Percentiles rank a stretch among this genome's conserved stretches.
phyloP scores from a whole-genome alignment of 2,797 vertebrate genomes.

The Siniperca undulata region DNA sequence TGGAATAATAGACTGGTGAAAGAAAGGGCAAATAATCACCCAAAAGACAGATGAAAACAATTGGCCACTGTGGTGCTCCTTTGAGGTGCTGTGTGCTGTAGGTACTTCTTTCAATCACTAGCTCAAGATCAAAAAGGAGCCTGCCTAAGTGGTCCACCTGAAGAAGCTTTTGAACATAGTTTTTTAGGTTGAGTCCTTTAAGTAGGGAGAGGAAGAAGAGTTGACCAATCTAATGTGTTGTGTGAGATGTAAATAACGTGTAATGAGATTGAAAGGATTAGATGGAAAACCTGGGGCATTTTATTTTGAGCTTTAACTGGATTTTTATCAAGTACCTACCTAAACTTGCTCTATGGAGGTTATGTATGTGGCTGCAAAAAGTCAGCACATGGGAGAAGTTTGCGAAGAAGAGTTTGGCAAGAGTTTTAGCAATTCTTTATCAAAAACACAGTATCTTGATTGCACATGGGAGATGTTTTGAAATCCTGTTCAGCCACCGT shows the following conservation, averaged over 20 bases:
- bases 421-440: too few species aligned
- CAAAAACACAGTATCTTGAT: too few species aligned
- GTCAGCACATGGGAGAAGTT: too few species aligned
- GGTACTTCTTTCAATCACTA: constrained; percentile 34
- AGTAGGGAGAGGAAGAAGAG: background rate
- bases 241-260: background rate
- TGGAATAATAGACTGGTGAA: constrained; percentile 48
- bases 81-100: constrained; percentile 13
- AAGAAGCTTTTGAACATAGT: constrained; percentile 30
- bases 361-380: background rate
- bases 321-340: background rate
- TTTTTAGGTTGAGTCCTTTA: constrained; percentile 17
- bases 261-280: constrained; percentile 21
- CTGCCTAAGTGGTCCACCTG: constrained; percentile 21
- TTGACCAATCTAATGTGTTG: constrained; percentile 1
- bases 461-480: background rate
- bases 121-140: constrained; percentile 22
- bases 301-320: background rate
- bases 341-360: background rate
- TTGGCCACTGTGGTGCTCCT: constrained; percentile 10
- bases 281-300: background rate
- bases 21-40: constrained; percentile 49
- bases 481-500: background rate
- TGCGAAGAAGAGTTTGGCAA: too few species aligned
- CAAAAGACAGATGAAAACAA: constrained; percentile 33